Evolutionary conservation across 2,888 invertebrate species (phyloP).

Genomic region (Nineta flava): DNA sequence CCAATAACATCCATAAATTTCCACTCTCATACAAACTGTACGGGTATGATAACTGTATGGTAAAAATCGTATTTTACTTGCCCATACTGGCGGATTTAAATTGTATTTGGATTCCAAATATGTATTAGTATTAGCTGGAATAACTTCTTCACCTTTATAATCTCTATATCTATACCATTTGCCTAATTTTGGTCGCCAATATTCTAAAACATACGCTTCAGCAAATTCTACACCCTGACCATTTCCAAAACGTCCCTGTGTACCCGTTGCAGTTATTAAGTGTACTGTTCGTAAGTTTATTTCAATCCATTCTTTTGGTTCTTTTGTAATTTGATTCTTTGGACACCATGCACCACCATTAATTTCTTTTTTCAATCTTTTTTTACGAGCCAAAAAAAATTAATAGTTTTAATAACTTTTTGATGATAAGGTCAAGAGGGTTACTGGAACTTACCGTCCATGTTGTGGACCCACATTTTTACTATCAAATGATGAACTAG

Average conservation of each 20-base stretch:
- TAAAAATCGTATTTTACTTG: slow-evolving; percentile 66
- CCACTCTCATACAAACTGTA: slow-evolving; percentile 84
- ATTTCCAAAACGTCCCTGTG: slow-evolving; percentile 84
- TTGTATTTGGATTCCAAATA: slow-evolving; percentile 62
- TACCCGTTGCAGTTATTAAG: slow-evolving; percentile 64
- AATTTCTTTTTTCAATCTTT: slow-evolving; percentile 64
- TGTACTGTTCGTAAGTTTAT: slow-evolving; percentile 62
- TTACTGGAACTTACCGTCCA: slow-evolving; percentile 47
- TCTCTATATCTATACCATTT: slow-evolving; percentile 73
- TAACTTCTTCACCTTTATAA: slow-evolving; percentile 61
- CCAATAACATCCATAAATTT: slow-evolving; percentile 78
- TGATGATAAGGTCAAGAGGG: too few relatives aligned
- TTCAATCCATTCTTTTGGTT: slow-evolving; percentile 63
- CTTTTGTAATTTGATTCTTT: slow-evolving; percentile 59
- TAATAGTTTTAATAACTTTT: neutral
- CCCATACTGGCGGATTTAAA: slow-evolving; percentile 72
- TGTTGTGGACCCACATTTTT: slow-evolving; percentile 74
- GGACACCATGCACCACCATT: slow-evolving; percentile 93
- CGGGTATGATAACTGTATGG: slow-evolving; percentile 70
- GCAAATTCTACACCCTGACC: slow-evolving; percentile 80
- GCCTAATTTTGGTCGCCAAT: slow-evolving; percentile 62
- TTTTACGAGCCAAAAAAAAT: slow-evolving; percentile 17
- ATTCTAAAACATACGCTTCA: slow-evolving; percentile 68
- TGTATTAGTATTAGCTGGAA: slow-evolving; percentile 76
- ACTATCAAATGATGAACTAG: slow-evolving; percentile 73